Evolutionary conservation across 2,113 vertebrate genomes (phyloP).

Genomic region (Hippocampus comes): DNA sequence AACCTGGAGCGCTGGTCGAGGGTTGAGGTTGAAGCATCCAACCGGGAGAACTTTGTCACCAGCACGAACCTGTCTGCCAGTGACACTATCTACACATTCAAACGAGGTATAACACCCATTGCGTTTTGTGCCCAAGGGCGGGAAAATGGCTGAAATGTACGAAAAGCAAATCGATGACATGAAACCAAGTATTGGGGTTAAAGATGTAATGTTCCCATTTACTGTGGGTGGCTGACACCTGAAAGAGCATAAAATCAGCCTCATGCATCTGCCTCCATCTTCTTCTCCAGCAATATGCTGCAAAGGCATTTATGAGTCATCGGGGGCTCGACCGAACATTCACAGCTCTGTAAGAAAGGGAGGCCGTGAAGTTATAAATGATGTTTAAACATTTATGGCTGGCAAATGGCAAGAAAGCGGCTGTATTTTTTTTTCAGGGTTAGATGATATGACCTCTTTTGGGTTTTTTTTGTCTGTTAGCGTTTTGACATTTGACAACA

Average conservation of each 20-base stretch:
- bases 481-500: too few species aligned
- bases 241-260: constrained; percentile 3
- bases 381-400: constrained; percentile 54
- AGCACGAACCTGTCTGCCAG: constrained; percentile 91
- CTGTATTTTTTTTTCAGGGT: constrained; percentile 36
- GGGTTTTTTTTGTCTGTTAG: neutral
- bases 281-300: constrained; percentile 3
- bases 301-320: constrained; percentile 36
- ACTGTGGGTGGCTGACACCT: neutral
- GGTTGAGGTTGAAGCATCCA: constrained; percentile 87
- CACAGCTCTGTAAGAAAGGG: neutral
- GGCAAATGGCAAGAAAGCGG: constrained; percentile 37
- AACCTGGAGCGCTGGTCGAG: constrained; percentile 86
- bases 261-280: neutral
- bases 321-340: constrained; percentile 2
- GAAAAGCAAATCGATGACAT: neutral
- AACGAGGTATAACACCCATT: constrained; percentile 78
- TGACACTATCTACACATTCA: constrained; percentile 88
- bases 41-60: constrained; percentile 86
- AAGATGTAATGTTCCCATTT: neutral
- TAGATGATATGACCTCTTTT: constrained; percentile 17
- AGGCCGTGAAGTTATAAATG: constrained; percentile 19
- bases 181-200: neutral
- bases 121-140: neutral
- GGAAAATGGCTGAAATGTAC: neutral